Base-by-base conservation (phyloP, 2,113 vertebrate genomes). In the Mugil cephalus region DNA sequence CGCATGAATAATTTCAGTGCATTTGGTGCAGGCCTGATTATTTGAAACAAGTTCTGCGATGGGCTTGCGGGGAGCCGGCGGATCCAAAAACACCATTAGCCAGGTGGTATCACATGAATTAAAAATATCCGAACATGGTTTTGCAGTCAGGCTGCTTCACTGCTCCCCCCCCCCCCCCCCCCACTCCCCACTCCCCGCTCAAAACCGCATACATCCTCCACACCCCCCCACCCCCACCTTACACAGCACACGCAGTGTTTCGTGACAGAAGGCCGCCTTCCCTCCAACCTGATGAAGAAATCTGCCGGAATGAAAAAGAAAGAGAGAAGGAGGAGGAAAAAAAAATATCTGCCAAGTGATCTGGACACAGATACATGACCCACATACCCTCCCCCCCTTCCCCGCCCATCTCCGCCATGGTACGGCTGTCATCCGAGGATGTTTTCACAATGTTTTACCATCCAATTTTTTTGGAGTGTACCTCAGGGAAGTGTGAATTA, bases 61-160 rank as follows among this genome's bases (percentile, higher is more conserved):
- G 79, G 80, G 80, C 87, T 87, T 73, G 87, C 51, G 54, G 83
- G 80, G 86, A 76, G 90, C 88, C 87, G 87, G 89, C 88, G 93
- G 94, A 97, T 97, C 95, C 92, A 95, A 95, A 97, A 97, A 96
- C 92, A 93, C 94, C 96, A 98, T 98, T 98, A 97, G 95, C 93
- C 95, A 96, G 95, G 96, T 96, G 96, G 94, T 94, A 94, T 93
- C 87, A 86, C 91, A 95, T 92, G 94, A 96, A 98, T 98, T 96
- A 98, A 98, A 98, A 98, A 96, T 98, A 96, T 96, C 94, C 89
- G 92, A 96, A 97, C 96, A 96, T 89, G 95, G 92, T 94, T 97
- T 96, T 95, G 89, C 94, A 96, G 96, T 95, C 95, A 96, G 94
- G 94, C 95, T 85, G 83, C 82, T 74, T 77, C 77, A 17, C 65